These are phyloP conservation scores for Drosophila prostipennis DNA, from an alignment of 2,888 invertebrate genomes.

Conservation along the genomic window DNA sequence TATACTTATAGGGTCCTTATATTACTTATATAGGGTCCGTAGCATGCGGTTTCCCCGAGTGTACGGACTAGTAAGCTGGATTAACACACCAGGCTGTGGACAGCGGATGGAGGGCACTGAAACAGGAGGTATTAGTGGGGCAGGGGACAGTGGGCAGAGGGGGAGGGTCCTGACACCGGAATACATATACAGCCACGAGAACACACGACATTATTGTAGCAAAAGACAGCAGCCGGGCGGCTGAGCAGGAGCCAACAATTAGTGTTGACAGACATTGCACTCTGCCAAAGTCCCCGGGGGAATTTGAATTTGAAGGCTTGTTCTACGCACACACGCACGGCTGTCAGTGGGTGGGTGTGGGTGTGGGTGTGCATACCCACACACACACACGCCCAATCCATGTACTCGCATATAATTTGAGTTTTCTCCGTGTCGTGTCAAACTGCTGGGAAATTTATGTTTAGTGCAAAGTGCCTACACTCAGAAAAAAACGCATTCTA, in stretches of 20 bases:
- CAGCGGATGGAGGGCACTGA: not conserved
- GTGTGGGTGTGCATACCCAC: slow-evolving; percentile 1
- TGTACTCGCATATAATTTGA: slow-evolving; percentile 49
- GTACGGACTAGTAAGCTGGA: slow-evolving; percentile 45
- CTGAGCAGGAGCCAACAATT: slow-evolving; percentile 71
- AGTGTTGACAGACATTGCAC: slow-evolving; percentile 77
- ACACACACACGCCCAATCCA: slow-evolving; percentile 29
- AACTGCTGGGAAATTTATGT: slow-evolving; percentile 38
- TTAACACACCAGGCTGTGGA: slow-evolving; percentile 37
- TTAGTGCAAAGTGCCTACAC: slow-evolving; percentile 23
- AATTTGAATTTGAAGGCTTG: slow-evolving; percentile 70
- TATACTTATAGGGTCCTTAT: no score
- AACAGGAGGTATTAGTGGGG: slow-evolving; percentile 1
- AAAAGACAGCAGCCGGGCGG: slow-evolving; percentile 55
- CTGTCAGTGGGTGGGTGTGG: not conserved
- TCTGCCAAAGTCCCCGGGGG: slow-evolving; percentile 66
- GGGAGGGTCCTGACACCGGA: slow-evolving; percentile 15
- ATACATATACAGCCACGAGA: slow-evolving; percentile 28
- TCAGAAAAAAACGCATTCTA: no score
- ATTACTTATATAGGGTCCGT: not conserved
- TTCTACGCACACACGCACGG: slow-evolving; percentile 16
- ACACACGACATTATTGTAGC: slow-evolving; percentile 66
- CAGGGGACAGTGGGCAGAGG: no score
- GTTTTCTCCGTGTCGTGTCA: slow-evolving; percentile 39
- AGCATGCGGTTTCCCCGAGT: not conserved